Base-by-base conservation (phyloP, 2,888 invertebrate genomes). In the Tenthredo distinguenda region DNA sequence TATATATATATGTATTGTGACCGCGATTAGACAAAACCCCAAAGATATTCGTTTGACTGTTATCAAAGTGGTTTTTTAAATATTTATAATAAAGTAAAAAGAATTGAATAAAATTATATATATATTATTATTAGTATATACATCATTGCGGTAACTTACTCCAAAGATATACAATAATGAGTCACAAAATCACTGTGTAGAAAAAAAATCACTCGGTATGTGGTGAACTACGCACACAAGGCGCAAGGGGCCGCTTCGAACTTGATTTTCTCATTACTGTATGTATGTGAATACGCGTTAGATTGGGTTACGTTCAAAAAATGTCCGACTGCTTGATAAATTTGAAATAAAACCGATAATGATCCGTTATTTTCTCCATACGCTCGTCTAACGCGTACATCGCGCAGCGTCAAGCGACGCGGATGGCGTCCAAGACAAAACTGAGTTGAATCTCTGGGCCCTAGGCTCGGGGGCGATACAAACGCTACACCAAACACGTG, bases 361-460 rank as follows among this genome's bases (percentile, higher is more conserved):
- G 21, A 43, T 74, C 21, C 40, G 55, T 55, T 50, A 47, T 12
- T 37, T 12, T 15, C 15, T 12, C 4, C 47, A 79, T 9, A n/a
- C 18, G 12, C 34, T 79, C 58, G 18, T 50, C 31, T 55, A 34
- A 18, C n/a, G 50, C 55, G 55, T 40, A 1, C 26, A 55, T 50
- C 47, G 34, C 65, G 65, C 83, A 47, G 26, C 47, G 68, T n/a
- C 83, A 34, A 81, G 71, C 55, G 85, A 47, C 81, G 50, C 85
- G 86, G 68, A 74, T 84, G 87, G 85, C 87, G 87, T 86, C 85
- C 86, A 84, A 74, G 86, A 85, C 86, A 86, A 87, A 87, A 88
- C 88, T 88, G 88, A 88, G 87, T 87, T 86, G 85, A 81, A 82
- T 88, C 84, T 84, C 84, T 85, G 68, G 82, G 84, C 85, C 76